phyloP scores from a whole-genome alignment of 2,888 invertebrate genomes.

The Itoplectis maculator region DNA sequence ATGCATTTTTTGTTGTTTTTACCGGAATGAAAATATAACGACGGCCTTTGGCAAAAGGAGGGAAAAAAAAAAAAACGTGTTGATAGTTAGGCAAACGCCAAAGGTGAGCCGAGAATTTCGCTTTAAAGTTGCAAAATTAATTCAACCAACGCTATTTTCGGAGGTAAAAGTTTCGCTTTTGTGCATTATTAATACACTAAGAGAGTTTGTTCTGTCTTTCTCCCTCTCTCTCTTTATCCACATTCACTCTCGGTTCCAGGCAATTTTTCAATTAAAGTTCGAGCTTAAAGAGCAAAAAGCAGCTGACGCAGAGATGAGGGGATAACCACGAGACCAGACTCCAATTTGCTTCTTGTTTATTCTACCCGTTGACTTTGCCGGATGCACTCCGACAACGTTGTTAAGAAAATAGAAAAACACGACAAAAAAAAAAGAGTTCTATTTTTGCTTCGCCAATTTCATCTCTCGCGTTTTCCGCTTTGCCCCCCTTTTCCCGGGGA shows the following conservation, averaged over 20 bases:
- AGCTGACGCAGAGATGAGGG: background rate
- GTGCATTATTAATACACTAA: conserved; percentile 39
- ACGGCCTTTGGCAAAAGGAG: background rate
- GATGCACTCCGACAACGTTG: conserved; percentile 31
- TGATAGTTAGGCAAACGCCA: conserved; percentile 5
- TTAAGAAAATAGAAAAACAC: conserved; percentile 19
- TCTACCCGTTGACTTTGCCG: conserved; percentile 46
- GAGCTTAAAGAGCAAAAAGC: background rate
- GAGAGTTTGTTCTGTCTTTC: conserved; percentile 27
- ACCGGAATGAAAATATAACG: conserved; percentile 41
- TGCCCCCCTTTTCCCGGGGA: conserved; percentile 1
- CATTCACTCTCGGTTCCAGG: conserved; percentile 12
- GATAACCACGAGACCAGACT: conserved; percentile 29
- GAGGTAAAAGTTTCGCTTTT: conserved; percentile 11
- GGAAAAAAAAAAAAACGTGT: background rate
- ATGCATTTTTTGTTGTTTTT: conserved; percentile 11
- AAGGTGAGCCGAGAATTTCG: conserved; percentile 31
- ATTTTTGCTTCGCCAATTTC: conserved; percentile 2
- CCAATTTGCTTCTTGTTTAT: conserved; percentile 56
- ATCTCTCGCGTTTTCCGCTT: conserved; percentile 7
- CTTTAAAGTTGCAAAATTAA: conserved; percentile 40
- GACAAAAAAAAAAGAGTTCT: background rate
- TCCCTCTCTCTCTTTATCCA: conserved; percentile 11
- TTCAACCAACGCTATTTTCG: conserved; percentile 32
- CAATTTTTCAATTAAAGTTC: conserved; percentile 60